phyloP scores from a whole-genome alignment of 2,888 invertebrate genomes.

The Acrobasis consociella region DNA sequence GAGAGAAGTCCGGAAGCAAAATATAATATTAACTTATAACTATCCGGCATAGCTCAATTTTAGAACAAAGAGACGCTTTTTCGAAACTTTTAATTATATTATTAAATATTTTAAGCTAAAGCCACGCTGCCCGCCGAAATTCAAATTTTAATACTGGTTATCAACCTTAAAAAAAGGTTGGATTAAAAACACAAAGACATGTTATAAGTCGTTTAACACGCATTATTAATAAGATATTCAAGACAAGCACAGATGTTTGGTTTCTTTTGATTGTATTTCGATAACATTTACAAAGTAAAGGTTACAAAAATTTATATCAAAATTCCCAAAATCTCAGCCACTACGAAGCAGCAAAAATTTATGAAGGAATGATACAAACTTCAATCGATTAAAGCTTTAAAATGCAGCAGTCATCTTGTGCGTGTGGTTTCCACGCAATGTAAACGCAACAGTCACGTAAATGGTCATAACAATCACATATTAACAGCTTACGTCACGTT shows the following conservation, averaged over 20 bases:
- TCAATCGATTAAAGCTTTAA: background rate
- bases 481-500: too few species aligned
- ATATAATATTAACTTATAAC: conserved; percentile 43
- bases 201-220: background rate
- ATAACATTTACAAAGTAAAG: conserved; percentile 8
- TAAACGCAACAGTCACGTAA: conserved; percentile 21
- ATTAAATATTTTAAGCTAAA: conserved; percentile 51
- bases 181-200: background rate
- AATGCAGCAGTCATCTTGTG: conserved; percentile 15
- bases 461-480: background rate
- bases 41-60: conserved; percentile 76
- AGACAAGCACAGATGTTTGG: background rate
- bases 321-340: conserved; percentile 6
- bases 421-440: conserved; percentile 1
- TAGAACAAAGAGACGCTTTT: conserved; percentile 70
- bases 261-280: background rate
- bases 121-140: conserved; percentile 52
- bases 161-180: conserved; percentile 34
- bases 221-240: background rate
- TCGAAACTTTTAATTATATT: conserved; percentile 42
- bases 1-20: conserved; percentile 57
- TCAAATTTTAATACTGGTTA: conserved; percentile 45
- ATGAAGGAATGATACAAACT: conserved; percentile 13
- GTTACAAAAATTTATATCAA: conserved; percentile 1
- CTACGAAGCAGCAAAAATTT: conserved; percentile 13